These are phyloP conservation scores for Anorthoa munda DNA, from an alignment of 2,888 invertebrate genomes.

Conservation along the genomic window DNA sequence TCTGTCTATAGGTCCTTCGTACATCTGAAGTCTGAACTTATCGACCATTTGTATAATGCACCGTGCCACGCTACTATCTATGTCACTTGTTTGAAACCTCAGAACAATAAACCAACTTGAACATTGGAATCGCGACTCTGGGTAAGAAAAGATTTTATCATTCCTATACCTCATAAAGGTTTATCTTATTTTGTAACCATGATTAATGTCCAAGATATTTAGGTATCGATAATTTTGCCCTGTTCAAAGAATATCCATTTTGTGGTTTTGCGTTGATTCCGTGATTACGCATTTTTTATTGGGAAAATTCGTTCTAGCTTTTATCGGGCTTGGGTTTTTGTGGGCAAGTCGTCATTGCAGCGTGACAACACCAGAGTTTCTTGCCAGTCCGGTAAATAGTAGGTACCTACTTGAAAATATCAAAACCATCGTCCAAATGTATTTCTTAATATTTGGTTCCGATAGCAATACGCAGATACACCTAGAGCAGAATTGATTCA, in stretches of 20 bases:
- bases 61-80: background rate
- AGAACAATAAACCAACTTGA: constrained; percentile 11
- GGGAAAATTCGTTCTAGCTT: constrained; percentile 56
- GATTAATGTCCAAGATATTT: constrained; percentile 40
- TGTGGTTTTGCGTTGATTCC: constrained; percentile 47
- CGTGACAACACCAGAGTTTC: constrained; percentile 59
- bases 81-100: background rate
- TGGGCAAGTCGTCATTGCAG: constrained; percentile 42
- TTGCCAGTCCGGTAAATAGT: constrained; percentile 28
- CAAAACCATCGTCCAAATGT: constrained; percentile 18
- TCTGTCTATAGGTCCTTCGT: background rate
- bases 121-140: background rate
- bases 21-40: too few species aligned
- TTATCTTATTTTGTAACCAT: constrained; percentile 33
- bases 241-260: constrained; percentile 36
- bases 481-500: background rate
- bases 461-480: constrained; percentile 1
- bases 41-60: background rate
- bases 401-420: constrained; percentile 15
- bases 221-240: constrained; percentile 19
- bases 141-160: background rate
- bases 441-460: constrained; percentile 5
- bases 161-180: background rate
- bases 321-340: constrained; percentile 54
- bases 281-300: constrained; percentile 58